Evolutionary conservation across 2,113 vertebrate species (phyloP).

Genomic region (Elachura formosa): DNA sequence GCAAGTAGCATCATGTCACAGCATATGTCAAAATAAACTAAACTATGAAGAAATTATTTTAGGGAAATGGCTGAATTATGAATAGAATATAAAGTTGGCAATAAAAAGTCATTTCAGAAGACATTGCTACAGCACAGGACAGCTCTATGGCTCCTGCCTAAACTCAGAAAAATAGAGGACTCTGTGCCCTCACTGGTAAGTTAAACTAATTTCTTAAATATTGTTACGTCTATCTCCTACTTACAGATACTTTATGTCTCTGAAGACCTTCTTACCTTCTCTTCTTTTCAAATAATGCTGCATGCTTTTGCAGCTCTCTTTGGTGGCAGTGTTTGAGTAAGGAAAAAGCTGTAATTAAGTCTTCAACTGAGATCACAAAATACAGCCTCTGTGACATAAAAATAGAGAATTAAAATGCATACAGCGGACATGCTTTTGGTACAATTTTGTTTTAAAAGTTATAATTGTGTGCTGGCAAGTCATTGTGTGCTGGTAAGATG

Average conservation of each 20-base stretch:
- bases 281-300: background rate
- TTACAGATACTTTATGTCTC: background rate
- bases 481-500: background rate
- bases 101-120: background rate
- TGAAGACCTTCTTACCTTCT: background rate
- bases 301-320: background rate
- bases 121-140: background rate
- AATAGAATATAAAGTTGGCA: background rate
- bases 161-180: background rate
- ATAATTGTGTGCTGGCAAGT: slow-evolving; percentile 9
- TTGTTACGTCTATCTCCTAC: background rate
- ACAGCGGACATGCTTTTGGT: background rate
- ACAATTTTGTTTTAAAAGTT: slow-evolving; percentile 7
- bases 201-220: background rate
- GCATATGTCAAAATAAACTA: background rate
- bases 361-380: background rate
- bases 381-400: background rate
- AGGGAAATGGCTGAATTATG: background rate
- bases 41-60: background rate
- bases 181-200: background rate
- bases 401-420: slow-evolving; percentile 13
- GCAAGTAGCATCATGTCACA: background rate
- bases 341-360: background rate
- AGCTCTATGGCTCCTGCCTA: background rate
- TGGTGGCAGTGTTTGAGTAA: background rate